Evolutionary conservation across 2,888 invertebrate species (phyloP), one percentile per base, ranked within the genome.

Genomic region (Notocelia uddmanniana): DNA sequence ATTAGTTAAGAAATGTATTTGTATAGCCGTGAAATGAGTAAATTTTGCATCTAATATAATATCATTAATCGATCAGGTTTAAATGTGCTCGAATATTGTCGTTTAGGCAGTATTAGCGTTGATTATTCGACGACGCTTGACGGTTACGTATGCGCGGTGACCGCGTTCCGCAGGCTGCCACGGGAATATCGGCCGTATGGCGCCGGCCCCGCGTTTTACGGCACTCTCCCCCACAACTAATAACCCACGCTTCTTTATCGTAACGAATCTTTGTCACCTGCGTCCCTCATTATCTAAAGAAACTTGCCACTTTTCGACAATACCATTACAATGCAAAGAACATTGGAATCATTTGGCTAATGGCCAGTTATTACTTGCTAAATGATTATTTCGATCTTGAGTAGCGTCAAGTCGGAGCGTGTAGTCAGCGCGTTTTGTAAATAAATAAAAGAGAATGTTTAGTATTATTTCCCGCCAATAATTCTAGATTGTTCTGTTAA

Each of bases 191-290:
- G 81, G 86, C 89, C 86, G 86, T 89, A 90, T 80, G 85, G 75
- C 85, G 85, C 86, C 87, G 87, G 89, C 86, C 84, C 84, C 86
- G 83, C 84, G 80, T 79, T 76, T 72, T 75, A 69, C 80, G 77
- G 76, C 81, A 86, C 85, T 87, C 84, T 87, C 88, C 85, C 88
- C 82, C 84, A 81, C 80, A 84, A 84, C 83, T 88, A 89, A 90
- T 89, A 91, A 89, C 89, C 89, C 91, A 90, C 91, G 90, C 90
- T 89, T 87, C 87, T 89, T 88, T 88, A 90, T 89, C 89, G 89
- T 86, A 84, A 85, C 85, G 83, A 85, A 88, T 89, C 84, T 87
- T 90, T 89, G 89, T 90, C 91, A 90, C 91, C 90, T 90, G 91
- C 89, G 85, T 81, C 81, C 81, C 82, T 85, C 85, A 85, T 85